Conservation (phyloP, 2,113 vertebrate species). For the Dicaeum eximium region DNA sequence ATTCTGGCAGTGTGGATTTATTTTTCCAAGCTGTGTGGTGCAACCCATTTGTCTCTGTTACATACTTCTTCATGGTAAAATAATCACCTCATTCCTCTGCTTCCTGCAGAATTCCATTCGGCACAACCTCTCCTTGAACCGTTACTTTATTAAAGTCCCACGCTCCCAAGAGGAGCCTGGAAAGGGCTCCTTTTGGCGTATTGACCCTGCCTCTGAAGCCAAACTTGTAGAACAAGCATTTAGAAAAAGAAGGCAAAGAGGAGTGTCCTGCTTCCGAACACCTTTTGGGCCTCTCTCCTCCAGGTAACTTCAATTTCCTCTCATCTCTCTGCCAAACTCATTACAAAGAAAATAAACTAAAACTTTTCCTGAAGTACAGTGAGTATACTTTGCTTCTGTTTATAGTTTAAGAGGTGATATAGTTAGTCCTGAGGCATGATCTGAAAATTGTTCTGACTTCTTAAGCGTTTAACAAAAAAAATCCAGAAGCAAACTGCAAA, state of each 20-base stretch:
- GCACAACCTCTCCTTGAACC: constrained; percentile 98
- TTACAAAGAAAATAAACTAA: not conserved
- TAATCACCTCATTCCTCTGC: constrained; percentile 10
- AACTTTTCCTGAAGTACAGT: not conserved
- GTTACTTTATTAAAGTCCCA: constrained; percentile 98
- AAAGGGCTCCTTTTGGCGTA: constrained; percentile 96
- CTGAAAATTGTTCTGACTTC: not conserved
- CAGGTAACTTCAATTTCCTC: constrained; percentile 72
- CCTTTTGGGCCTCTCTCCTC: constrained; percentile 97
- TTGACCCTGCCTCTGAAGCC: constrained; percentile 93
- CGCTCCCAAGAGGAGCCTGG: constrained; percentile 98
- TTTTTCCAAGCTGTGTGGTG: not conserved
- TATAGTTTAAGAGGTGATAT: not conserved
- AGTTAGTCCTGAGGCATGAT: not conserved
- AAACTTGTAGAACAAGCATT: constrained; percentile 98
- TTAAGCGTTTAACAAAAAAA: not conserved
- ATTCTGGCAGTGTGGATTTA: not conserved
- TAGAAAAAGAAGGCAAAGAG: constrained; percentile 93
- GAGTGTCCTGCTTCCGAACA: constrained; percentile 95
- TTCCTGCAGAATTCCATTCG: constrained; percentile 94
- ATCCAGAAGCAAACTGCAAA: not conserved
- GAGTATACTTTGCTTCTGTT: not conserved
- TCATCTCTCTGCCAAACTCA: not conserved
- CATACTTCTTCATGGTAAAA: not conserved
- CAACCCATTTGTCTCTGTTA: not conserved